Conservation (phyloP, 1,140 invertebrate species). For the Drosophila ogumai region DNA sequence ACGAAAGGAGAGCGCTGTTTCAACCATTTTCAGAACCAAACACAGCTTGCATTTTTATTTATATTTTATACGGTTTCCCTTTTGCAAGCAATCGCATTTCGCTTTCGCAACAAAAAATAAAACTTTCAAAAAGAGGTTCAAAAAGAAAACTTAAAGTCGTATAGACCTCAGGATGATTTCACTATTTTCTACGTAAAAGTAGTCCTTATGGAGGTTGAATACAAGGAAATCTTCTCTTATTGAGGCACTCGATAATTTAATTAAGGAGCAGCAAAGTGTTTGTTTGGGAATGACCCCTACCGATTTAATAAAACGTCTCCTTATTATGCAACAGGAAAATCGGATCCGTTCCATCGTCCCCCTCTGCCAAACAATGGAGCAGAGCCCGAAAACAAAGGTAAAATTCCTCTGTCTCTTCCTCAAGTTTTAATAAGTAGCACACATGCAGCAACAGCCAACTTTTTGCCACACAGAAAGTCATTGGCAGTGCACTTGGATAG, state of each 20-base stretch:
- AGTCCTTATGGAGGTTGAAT: conserved; percentile 1
- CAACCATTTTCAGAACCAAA: conserved; percentile 33
- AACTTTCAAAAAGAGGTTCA: conserved; percentile 43
- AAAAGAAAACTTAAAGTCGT: conserved; percentile 58
- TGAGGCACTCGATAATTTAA: conserved; percentile 14
- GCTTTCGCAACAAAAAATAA: conserved; percentile 61
- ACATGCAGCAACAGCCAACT: conserved; percentile 38
- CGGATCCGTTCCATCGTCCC: conserved; percentile 1
- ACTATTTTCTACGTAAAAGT: conserved; percentile 15
- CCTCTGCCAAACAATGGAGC: conserved; percentile 10
- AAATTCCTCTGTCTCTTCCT: conserved; percentile 29
- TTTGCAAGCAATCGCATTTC: conserved; percentile 62
- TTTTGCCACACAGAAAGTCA: conserved; percentile 34
- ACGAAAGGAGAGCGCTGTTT: conserved; percentile 44
- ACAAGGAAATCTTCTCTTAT: conserved; percentile 10
- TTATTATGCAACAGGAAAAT: conserved; percentile 31
- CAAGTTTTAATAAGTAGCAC: conserved; percentile 44
- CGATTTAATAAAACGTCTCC: conserved; percentile 30
- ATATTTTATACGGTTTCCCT: conserved; percentile 74
- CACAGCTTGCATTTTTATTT: conserved; percentile 63
- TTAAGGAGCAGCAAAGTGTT: conserved; percentile 12
- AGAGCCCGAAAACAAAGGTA: conserved; percentile 28
- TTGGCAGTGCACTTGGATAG: conserved; percentile 18
- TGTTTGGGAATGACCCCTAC: not conserved
- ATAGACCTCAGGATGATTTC: conserved; percentile 26